Evolutionary conservation across 2,888 invertebrate genomes (phyloP), one percentile per base, ranked within the genome.

Genomic region (Dasypolia templi): DNA sequence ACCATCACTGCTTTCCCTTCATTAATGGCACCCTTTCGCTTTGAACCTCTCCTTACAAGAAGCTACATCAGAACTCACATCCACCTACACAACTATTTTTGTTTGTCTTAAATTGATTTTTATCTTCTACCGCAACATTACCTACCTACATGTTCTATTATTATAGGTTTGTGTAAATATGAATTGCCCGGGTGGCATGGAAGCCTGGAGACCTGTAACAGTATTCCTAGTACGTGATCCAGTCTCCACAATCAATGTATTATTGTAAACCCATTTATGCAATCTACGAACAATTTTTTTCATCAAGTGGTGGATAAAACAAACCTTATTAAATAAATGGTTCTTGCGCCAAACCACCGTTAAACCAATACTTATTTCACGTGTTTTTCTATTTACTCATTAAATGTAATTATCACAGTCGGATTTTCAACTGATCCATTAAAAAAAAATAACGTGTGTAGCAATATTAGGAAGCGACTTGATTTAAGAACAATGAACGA

Each of bases 391-490:
- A 26, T 61, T 26, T 63, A 67, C 49, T 70, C n/a, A 35, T 35
- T 39, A 19, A 12, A 51, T 74, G 4, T 58, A 42, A 80, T 29
- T 65, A 29, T 62, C 26, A 29, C n/a, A 35, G 56, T 14, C 70
- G 0, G 19, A 29, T 61, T 74, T 58, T 7, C 14, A 26, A 62
- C 17, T 17, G 55, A 61, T 66, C 42, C 35, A 29, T 53, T 82
- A 66, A 67, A 19, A 65, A n/a, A 78, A 68, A 78, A 84, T 71
- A 72, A 70, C n/a, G n/a, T 56, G 64, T 51, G 56, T 72, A 74
- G 66, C 22, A 71, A 69, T 70, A 72, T 81, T 77, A 75, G 70
- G 75, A 78, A 79, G 32, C n/a, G 32, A 53, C 72, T 58, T 46
- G 32, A 65, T 66, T 69, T 49, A n/a, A 9, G 51, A 80, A 83